Conservation (phyloP, 92 coral and sea anemone species). For the Metridium senile region DNA sequence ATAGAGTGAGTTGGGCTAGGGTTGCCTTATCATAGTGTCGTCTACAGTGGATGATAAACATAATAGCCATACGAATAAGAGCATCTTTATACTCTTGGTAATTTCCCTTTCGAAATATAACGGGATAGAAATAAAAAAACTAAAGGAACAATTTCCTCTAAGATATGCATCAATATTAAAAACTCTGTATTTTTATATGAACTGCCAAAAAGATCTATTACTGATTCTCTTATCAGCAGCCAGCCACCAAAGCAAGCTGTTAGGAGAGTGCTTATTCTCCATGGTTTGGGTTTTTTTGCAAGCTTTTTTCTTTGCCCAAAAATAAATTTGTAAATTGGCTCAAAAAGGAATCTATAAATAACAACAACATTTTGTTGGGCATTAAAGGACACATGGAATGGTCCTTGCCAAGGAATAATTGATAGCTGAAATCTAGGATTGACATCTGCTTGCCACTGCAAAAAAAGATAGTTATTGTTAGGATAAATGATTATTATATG, state of each 20-base stretch:
- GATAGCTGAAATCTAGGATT: slow-evolving; percentile 40
- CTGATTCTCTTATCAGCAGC: slow-evolving; percentile 26
- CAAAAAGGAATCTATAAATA: slow-evolving; percentile 54
- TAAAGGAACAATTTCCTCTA: slow-evolving; percentile 53
- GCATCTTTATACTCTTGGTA: not conserved
- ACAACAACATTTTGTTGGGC: slow-evolving; percentile 57
- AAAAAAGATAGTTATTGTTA: slow-evolving; percentile 10
- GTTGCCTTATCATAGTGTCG: slow-evolving; percentile 48
- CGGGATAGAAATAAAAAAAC: slow-evolving; percentile 52
- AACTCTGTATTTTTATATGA: slow-evolving; percentile 40
- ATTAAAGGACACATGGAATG: slow-evolving; percentile 53
- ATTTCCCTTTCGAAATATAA: slow-evolving; percentile 33
- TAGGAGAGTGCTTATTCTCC: slow-evolving; percentile 34
- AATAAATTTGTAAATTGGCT: slow-evolving; percentile 41
- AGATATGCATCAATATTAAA: slow-evolving; percentile 11
- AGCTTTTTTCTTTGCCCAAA: slow-evolving; percentile 51
- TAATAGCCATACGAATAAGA: slow-evolving; percentile 23
- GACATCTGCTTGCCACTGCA: slow-evolving; percentile 49
- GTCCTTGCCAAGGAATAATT: slow-evolving; percentile 62
- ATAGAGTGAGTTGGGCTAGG: slow-evolving; percentile 39
- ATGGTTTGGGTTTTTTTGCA: slow-evolving; percentile 50
- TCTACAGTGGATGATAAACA: slow-evolving; percentile 38
- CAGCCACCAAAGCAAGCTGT: slow-evolving; percentile 42
- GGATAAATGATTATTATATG: not conserved
- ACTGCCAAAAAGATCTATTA: slow-evolving; percentile 23